Base-by-base conservation (phyloP, 2,888 invertebrate genomes). In the Odiellus spinosus region DNA sequence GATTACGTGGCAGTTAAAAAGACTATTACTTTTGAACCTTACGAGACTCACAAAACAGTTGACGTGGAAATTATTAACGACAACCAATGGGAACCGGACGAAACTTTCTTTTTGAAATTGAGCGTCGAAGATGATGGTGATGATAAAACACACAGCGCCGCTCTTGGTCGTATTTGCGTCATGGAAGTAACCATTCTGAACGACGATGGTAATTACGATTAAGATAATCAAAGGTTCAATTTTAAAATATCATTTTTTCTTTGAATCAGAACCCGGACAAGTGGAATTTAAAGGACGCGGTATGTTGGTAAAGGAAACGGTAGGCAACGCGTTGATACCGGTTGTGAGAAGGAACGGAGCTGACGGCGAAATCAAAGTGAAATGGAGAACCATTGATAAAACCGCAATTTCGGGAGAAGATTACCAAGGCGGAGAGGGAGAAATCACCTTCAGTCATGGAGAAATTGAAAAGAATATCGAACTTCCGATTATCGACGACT, bases 21-120 rank as follows among this genome's bases (percentile, higher is more conserved):
- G 53, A 63, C 68, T 18, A 45, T 75, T 3, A 64, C 64, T 2
- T 75, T 76, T 59, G 65, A 66, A 44, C 64, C 68, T 4, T 65
- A 68, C 20, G 73, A 75, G 53, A 62, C 59, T 20, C 66, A 70
- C 51, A 70, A 71, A 57, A 60, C 66, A 53, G 56, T 73, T 11
- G 61, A 61, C 20, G 63, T 75, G 2, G 68, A 70, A 52, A 70
- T 75, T 48, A 63, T 74, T 8, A 69, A 73, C 48, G 74, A 73
- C 55, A 70, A 71, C 49, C 70, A 72, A 50, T 76, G 74, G 74
- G 73, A 75, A 60, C 73, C 74, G 0, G 73, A 74, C 58, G 74
- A 75, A 60, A 72, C 73, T 51, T 76, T 76, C 61, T 74, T 73
- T 60, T 67, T 75, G 18, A 70, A 73, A 55, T 58, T 76, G 44